Percentiles rank a stretch among this genome's conserved stretches.
These are phyloP conservation scores for Tenthredo amoena DNA, from an alignment of 2,888 invertebrate genomes.

Conservation along the genomic window DNA sequence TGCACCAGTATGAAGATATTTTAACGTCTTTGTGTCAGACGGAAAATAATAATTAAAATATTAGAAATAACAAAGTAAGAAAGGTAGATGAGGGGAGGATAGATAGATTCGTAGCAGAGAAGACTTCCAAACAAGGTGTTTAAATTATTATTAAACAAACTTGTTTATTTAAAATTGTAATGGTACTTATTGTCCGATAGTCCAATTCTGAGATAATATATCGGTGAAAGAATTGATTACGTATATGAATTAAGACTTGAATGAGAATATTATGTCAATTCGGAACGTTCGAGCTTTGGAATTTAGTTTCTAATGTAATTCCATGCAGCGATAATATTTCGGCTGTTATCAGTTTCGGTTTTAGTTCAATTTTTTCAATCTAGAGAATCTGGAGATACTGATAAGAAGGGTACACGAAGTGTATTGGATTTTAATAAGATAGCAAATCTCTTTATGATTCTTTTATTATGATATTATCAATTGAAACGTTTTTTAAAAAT, in stretches of 20 bases:
- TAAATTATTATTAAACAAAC: neutral
- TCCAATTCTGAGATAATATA: slow-evolving; percentile 3
- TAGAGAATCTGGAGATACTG: neutral
- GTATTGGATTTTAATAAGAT: neutral
- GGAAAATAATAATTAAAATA: slow-evolving; percentile 81
- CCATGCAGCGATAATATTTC: neutral
- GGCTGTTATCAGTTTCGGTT: neutral
- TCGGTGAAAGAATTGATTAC: neutral
- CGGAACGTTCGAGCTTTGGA: neutral
- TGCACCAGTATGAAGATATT: slow-evolving; percentile 88
- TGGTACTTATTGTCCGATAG: slow-evolving; percentile 7
- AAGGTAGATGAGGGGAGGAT: neutral
- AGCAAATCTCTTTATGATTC: slow-evolving; percentile 9
- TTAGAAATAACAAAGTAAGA: slow-evolving; percentile 19
- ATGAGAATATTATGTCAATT: neutral
- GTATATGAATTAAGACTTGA: neutral
- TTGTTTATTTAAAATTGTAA: slow-evolving; percentile 23
- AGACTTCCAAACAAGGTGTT: slow-evolving; percentile 8
- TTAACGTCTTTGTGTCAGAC: slow-evolving; percentile 85
- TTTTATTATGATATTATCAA: neutral
- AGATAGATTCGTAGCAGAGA: slow-evolving; percentile 3
- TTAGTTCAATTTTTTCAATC: neutral
- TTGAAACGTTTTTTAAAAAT: neutral
- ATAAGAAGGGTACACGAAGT: neutral
- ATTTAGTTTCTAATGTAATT: neutral